Base-by-base conservation (phyloP, 2,888 invertebrate genomes). In the Arenicola marina region DNA sequence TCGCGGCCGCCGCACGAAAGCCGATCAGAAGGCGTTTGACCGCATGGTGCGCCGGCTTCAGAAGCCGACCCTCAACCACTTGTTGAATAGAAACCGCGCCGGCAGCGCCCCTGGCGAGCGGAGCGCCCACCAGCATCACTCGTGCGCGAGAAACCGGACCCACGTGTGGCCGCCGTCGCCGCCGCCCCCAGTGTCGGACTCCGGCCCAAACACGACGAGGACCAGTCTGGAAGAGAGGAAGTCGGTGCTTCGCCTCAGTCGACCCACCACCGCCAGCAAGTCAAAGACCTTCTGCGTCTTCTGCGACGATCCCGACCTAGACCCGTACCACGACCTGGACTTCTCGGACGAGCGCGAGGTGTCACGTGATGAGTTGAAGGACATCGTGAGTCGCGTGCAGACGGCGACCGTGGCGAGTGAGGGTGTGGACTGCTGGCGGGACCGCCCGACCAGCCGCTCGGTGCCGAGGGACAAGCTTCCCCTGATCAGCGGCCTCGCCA, bases 41-140 rank as follows among this genome's bases (percentile, higher is more conserved):
- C 15, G 26, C n/a, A 7, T 48, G 18, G 26, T 48, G 18, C 48
- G 48, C 24, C 48, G 48, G 18, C 48, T 48, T 24, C 48, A 48
- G 26, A 48, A 11, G n/a, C 48, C 48, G 48, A 48, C 48, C 48
- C 11, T 48, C 48, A 48, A 24, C 48, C n/a, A n/a, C n/a, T n/a
- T n/a, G n/a, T n/a, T n/a, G n/a, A n/a, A n/a, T n/a, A 11, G 48
- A 7, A 11, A 21, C 7, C 7, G 7, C 26, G 48, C 48, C 48
- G 48, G 48, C 26, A 7, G 7, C n/a, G 7, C 24, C 18, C 7
- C 24, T 7, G 18, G 18, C n/a, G 48, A 48, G 15, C 24, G 7
- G 7, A 24, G 24, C 7, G 26, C 26, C n/a, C n/a, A n/a, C n/a
- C n/a, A n/a, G n/a, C n/a, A n/a, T n/a, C n/a, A n/a, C n/a, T n/a